A percentile compares a stretch with the other conserved stretches of the same genome.
phyloP scores from a whole-genome alignment of 2,113 vertebrate species.

The Urocolius indicus region DNA sequence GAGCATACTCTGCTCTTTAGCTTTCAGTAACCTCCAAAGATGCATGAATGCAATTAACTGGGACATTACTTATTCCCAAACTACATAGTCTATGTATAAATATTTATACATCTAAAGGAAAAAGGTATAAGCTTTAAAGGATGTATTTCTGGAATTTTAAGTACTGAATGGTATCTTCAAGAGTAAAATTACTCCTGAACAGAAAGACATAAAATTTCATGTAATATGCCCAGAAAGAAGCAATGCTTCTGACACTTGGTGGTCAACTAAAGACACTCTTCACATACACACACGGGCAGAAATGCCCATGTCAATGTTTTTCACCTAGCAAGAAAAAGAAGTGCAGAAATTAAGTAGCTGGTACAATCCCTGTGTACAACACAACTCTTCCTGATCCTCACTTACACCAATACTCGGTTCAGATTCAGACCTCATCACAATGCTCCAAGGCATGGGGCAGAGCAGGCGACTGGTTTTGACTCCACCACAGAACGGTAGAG shows the following conservation, averaged over 20 bases:
- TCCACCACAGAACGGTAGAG: neutral
- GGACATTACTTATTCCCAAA: neutral
- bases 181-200: neutral
- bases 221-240: neutral
- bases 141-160: neutral
- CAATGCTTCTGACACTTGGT: neutral
- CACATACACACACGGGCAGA: neutral
- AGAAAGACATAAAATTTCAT: neutral
- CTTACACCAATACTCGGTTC: neutral
- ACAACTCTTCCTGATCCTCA: neutral
- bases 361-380: neutral
- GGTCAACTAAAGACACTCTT: neutral
- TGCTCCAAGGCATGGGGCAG: neutral
- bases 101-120: neutral
- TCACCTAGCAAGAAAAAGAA: neutral
- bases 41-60: neutral
- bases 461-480: neutral
- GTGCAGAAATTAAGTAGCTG: neutral
- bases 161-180: neutral
- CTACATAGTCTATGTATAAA: neutral
- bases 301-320: neutral
- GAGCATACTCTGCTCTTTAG: neutral
- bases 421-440: neutral
- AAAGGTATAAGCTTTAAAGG: neutral
- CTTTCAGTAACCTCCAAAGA: conserved; percentile 5